Evolutionary conservation across 2,888 invertebrate species (phyloP).

Genomic region (Callosobruchus maculatus): DNA sequence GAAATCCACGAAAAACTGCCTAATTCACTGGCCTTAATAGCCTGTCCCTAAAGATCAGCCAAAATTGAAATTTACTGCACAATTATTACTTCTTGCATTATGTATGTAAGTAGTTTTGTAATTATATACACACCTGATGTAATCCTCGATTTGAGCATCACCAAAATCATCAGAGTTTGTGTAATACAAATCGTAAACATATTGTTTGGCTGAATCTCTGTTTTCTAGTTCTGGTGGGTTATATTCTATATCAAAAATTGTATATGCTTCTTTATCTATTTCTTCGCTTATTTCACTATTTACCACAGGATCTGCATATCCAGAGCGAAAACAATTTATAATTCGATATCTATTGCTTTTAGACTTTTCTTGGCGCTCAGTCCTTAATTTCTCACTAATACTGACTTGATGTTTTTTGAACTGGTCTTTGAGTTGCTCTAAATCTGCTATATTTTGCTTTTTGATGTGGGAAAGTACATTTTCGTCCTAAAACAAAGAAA

Average conservation of each 20-base stretch:
- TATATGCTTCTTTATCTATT: constrained; percentile 34
- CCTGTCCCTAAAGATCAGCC: too few species aligned
- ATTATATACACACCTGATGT: constrained; percentile 40
- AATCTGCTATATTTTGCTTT: constrained; percentile 47
- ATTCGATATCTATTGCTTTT: constrained; percentile 58
- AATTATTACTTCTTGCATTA: too few species aligned
- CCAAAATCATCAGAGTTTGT: constrained; percentile 52
- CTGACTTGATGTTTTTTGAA: constrained; percentile 51
- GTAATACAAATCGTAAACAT: constrained; percentile 64
- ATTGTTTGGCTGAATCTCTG: constrained; percentile 34
- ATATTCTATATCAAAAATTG: constrained; percentile 59
- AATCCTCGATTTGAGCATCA: constrained; percentile 47
- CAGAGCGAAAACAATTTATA: constrained; percentile 56
- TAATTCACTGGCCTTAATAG: too few species aligned
- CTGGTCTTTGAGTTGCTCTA: constrained; percentile 47
- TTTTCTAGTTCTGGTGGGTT: constrained; percentile 29
- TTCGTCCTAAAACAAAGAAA: constrained; percentile 45
- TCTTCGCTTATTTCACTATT: constrained; percentile 5
- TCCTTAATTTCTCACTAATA: constrained; percentile 48
- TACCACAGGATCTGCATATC: constrained; percentile 16
- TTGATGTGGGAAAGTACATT: constrained; percentile 49
- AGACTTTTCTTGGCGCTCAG: constrained; percentile 48
- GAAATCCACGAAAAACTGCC: too few species aligned
- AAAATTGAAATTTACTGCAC: too few species aligned
- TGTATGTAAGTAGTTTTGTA: too few species aligned